Conservation (phyloP, 2,113 vertebrate genomes). For the Pan paniscus region DNA sequence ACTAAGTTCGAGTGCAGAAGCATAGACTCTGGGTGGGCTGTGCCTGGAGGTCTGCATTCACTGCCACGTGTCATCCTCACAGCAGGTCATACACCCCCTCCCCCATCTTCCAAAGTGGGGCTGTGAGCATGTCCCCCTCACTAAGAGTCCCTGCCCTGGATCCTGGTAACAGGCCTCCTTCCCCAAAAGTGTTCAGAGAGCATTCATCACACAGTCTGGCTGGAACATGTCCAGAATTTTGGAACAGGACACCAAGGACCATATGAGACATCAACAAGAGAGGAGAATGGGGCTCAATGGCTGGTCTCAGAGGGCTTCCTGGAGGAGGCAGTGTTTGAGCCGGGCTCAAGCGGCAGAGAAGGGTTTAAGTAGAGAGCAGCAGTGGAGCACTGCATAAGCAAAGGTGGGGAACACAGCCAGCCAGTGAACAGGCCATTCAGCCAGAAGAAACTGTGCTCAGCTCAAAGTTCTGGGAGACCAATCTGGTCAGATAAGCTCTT, state of each 20-base stretch:
- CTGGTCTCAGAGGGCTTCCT: neutral
- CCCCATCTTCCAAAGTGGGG: neutral
- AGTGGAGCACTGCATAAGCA: rapidly evolving
- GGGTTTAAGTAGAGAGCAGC: neutral
- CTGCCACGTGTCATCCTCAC: rapidly evolving
- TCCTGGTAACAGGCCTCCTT: neutral
- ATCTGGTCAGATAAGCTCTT: neutral
- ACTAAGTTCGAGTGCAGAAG: rapidly evolving
- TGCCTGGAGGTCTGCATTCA: rapidly evolving
- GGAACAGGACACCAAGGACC: neutral
- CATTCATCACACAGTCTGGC: neutral
- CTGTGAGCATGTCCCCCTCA: rapidly evolving
- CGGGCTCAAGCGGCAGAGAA: neutral
- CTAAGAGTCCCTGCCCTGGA: no score
- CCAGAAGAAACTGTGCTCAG: rapidly evolving
- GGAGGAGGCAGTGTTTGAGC: neutral
- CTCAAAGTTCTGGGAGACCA: neutral
- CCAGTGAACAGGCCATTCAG: neutral
- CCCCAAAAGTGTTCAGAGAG: neutral
- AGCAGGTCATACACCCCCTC: rapidly evolving
- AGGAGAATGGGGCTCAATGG: no score
- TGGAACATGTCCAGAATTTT: no score
- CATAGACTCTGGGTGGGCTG: rapidly evolving
- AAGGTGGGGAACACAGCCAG: neutral
- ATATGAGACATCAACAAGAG: rapidly evolving